These are phyloP conservation scores for Thecophora atra DNA, from an alignment of 2,888 invertebrate species.

Conservation along the genomic window DNA sequence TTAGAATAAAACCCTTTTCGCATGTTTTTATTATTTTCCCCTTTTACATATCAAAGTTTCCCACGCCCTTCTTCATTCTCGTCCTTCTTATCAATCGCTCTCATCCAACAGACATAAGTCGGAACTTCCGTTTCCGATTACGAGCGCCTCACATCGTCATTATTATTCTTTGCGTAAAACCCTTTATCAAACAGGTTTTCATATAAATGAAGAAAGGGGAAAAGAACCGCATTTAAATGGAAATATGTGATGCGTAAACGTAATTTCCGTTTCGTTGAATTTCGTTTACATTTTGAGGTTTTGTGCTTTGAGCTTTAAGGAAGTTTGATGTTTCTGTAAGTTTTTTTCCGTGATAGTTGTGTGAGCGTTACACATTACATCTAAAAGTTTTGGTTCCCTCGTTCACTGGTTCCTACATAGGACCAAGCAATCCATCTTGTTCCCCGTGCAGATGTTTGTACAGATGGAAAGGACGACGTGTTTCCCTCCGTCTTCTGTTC, in stretches of 20 bases:
- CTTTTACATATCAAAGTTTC: not conserved
- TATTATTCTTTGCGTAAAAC: conserved; percentile 1
- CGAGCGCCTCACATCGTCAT: not conserved
- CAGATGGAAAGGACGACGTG: not conserved
- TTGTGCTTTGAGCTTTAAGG: not conserved
- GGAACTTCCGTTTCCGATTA: conserved; percentile 10
- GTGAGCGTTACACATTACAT: not conserved
- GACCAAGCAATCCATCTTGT: not conserved
- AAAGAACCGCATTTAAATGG: not conserved
- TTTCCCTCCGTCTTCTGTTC: not conserved
- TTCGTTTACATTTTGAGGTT: not conserved
- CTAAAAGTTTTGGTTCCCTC: not conserved
- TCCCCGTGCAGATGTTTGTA: conserved; percentile 2
- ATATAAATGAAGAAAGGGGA: not conserved
- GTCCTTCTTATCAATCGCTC: too few species aligned
- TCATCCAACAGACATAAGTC: too few species aligned
- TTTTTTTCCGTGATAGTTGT: not conserved
- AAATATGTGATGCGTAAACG: not conserved
- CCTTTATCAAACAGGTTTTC: conserved; percentile 1
- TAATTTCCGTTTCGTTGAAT: not conserved
- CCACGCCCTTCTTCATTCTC: too few species aligned
- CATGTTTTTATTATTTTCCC: too few species aligned
- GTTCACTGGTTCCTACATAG: not conserved
- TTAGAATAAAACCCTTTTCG: too few species aligned
- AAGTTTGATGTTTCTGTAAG: not conserved